Evolutionary conservation across 2,888 invertebrate species (phyloP), one percentile per base, ranked within the genome.

Genomic region (Diadegma fenestrale): DNA sequence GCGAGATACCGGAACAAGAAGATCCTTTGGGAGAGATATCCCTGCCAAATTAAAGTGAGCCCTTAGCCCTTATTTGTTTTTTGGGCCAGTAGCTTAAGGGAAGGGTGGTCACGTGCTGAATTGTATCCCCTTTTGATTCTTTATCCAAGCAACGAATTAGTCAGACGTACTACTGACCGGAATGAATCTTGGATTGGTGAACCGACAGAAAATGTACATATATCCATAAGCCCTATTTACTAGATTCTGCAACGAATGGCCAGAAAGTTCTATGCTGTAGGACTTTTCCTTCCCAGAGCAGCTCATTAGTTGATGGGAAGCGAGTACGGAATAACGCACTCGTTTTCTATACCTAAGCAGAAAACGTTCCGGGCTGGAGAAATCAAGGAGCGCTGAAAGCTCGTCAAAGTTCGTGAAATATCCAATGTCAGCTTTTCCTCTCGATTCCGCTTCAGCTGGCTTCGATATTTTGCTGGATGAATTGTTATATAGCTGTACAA

Each of bases 251-350:
- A 63, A 10, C 58, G 41, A 54, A 48, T 12, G 33, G 43, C 71
- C 30, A 54, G 54, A 80, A 37, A 66, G 76, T 61, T 73, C 64
- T 61, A 54, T 66, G 45, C 75, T 63, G 26, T 37, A 22, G 51
- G 51, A 76, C 66, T 78, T 77, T 78, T 58, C 69, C 86, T 82
- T 58, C 37, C 8, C 37, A 79, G 54, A 37, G 80, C 88, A 87
- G 87, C 89, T 91, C 91, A 92, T 92, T 91, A 91, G 89, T 88
- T 90, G 91, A 92, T 91, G 90, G 89, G 26, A 26, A 66, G 68
- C 79, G 71, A 73, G 80, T 73, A 41, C 69, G 84, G 81, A 84
- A 89, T 90, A 89, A 88, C 88, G 87, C 86, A 80, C n/a, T n/a
- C n/a, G n/a, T n/a, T n/a, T n/a, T n/a, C n/a, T n/a, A n/a, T n/a